These are phyloP conservation scores for Podarcis lilfordi DNA, from an alignment of 2,797 vertebrate species.

Conservation along the genomic window DNA sequence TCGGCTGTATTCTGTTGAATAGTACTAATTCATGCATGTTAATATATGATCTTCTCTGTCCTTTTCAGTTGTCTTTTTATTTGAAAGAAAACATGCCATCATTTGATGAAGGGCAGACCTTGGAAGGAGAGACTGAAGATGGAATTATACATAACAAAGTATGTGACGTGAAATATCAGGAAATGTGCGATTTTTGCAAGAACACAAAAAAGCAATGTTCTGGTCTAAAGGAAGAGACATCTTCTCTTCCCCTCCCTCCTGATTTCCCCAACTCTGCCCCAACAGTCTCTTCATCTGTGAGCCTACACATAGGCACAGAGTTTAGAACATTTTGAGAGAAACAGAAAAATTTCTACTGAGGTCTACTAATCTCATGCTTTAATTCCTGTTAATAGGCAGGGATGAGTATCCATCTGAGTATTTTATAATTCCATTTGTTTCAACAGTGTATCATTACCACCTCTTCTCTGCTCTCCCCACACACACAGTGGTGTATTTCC, in stretches of 20 bases:
- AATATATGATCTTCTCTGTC: background rate
- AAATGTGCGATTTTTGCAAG: background rate
- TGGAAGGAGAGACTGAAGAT: slow-evolving; percentile 83
- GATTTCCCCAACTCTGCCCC: too few species aligned
- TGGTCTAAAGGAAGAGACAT: background rate
- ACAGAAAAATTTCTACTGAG: too few species aligned
- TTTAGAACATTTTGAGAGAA: too few species aligned
- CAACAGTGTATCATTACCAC: too few species aligned
- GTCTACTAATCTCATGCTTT: too few species aligned
- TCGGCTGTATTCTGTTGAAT: background rate
- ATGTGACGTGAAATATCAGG: slow-evolving; percentile 22
- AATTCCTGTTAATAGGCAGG: too few species aligned
- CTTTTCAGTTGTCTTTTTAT: slow-evolving; percentile 53
- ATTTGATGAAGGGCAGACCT: slow-evolving; percentile 85
- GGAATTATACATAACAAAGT: slow-evolving; percentile 90
- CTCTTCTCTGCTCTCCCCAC: too few species aligned
- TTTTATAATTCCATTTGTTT: too few species aligned
- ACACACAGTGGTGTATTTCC: too few species aligned
- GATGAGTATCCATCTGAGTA: too few species aligned
- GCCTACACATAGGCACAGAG: too few species aligned
- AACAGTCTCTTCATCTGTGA: too few species aligned
- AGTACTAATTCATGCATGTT: background rate
- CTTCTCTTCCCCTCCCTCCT: background rate
- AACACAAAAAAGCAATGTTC: background rate
- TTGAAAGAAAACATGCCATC: slow-evolving; percentile 82